A percentile compares a stretch with the other conserved stretches of the same genome.
Evolutionary conservation across 2,113 vertebrate genomes (phyloP).

Genomic region (Hippocampus abdominalis): DNA sequence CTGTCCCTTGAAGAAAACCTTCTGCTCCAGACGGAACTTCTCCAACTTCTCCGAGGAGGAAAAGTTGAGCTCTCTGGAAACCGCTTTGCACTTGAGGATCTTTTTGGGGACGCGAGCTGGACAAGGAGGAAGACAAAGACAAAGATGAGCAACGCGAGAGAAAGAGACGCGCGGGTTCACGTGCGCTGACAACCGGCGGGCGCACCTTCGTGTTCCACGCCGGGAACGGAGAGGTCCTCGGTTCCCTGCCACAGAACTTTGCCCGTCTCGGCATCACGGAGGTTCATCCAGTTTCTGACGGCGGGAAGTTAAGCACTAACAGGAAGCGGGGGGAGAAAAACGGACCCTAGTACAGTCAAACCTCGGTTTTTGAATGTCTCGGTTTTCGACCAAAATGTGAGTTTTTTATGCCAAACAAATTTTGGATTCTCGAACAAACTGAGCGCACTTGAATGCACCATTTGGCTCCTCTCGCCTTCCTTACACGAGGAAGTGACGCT

Average conservation of each 20-base stretch:
- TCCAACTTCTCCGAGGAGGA: slow-evolving; percentile 97
- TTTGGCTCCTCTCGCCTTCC: too few species aligned
- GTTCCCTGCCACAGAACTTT: slow-evolving; percentile 99
- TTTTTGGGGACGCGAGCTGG: slow-evolving; percentile 97
- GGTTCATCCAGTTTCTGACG: slow-evolving; percentile 98
- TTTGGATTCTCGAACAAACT: too few species aligned
- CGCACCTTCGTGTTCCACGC: slow-evolving; percentile 97
- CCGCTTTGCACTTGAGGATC: slow-evolving; percentile 97
- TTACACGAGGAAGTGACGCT: too few species aligned
- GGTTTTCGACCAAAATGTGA: too few species aligned
- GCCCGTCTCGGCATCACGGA: slow-evolving; percentile 96
- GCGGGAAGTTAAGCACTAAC: slow-evolving; percentile 42
- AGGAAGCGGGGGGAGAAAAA: too few species aligned
- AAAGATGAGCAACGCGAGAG: not conserved
- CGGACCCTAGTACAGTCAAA: too few species aligned
- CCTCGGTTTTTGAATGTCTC: too few species aligned
- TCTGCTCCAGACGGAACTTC: slow-evolving; percentile 98
- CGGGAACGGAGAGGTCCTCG: slow-evolving; percentile 94
- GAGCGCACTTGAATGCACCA: too few species aligned
- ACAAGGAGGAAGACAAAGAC: not conserved
- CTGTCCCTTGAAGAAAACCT: slow-evolving; percentile 98
- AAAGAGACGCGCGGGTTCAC: not conserved
- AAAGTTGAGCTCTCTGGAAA: slow-evolving; percentile 97
- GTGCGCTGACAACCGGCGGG: not conserved
- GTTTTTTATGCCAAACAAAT: too few species aligned